Percentiles rank a stretch among this genome's conserved stretches.
Conservation (phyloP, 2,888 invertebrate genomes). For the Pilophorus perplexus region DNA sequence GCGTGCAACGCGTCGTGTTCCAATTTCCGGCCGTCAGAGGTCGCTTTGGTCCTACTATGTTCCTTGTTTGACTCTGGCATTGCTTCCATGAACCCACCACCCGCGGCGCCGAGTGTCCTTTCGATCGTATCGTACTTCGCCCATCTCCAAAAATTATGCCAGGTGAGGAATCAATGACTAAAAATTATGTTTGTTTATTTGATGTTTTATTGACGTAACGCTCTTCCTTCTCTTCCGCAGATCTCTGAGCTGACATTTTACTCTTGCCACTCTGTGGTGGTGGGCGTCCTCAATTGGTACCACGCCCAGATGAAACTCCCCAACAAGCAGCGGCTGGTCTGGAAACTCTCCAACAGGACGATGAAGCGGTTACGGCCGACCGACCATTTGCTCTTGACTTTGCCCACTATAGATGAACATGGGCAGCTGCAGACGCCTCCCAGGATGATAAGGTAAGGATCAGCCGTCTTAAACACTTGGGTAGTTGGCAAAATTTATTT, state of each 20-base stretch:
- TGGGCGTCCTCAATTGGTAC: constrained; percentile 66
- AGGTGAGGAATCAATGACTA: background rate
- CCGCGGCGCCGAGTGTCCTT: constrained; percentile 56
- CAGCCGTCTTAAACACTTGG: too few species aligned
- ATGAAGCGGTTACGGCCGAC: constrained; percentile 70
- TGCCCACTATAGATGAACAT: constrained; percentile 74
- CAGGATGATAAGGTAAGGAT: constrained; percentile 16
- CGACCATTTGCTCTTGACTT: constrained; percentile 67
- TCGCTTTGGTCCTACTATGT: constrained; percentile 75
- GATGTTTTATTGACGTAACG: background rate
- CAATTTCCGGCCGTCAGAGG: constrained; percentile 59
- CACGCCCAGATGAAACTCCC: constrained; percentile 67
- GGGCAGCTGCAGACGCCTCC: constrained; percentile 50
- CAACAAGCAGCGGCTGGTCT: constrained; percentile 70
- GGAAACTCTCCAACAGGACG: constrained; percentile 73
- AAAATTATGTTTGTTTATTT: background rate
- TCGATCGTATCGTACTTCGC: constrained; percentile 68
- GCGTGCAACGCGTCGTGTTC: constrained; percentile 73
- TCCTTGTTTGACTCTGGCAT: constrained; percentile 63
- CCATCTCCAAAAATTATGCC: constrained; percentile 60
- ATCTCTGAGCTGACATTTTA: constrained; percentile 66
- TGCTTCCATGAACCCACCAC: constrained; percentile 46
- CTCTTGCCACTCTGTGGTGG: constrained; percentile 62
- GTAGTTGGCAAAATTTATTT: background rate
- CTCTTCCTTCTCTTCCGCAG: constrained; percentile 52